Conservation (phyloP, 2,888 invertebrate species). For the Choreutis nemorana region DNA sequence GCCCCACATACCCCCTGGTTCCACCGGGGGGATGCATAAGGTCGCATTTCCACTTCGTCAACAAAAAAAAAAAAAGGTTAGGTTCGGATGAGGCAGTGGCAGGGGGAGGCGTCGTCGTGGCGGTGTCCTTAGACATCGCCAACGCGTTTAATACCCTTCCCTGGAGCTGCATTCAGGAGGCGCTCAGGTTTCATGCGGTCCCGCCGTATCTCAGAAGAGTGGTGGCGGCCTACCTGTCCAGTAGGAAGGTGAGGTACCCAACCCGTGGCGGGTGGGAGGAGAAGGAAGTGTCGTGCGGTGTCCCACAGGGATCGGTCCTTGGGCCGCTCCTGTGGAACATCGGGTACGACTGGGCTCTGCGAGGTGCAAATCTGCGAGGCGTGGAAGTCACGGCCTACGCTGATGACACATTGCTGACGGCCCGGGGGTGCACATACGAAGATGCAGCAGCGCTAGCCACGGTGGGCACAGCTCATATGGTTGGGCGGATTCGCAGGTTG, state of each 20-base stretch:
- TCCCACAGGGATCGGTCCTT: conserved; percentile 1
- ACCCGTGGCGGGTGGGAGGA: neutral
- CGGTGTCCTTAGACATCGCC: neutral
- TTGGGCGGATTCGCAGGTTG: neutral
- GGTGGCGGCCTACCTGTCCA: neutral
- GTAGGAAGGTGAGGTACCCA: neutral
- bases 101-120: neutral
- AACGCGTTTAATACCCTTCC: neutral
- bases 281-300: neutral
- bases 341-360: neutral
- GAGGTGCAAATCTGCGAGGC: neutral
- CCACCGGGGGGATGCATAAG: too few species aligned
- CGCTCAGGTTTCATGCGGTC: neutral
- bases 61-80: too few species aligned
- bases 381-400: neutral
- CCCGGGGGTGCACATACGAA: neutral
- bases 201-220: neutral
- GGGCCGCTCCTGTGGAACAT: conserved; percentile 6
- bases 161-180: neutral
- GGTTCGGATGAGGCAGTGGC: neutral
- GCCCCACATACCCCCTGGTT: too few species aligned
- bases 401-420: neutral
- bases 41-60: too few species aligned
- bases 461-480: neutral
- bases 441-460: neutral